Percentiles rank a stretch among this genome's conserved stretches.
Conservation (phyloP, 2,797 vertebrate genomes). For the Channa striata region DNA sequence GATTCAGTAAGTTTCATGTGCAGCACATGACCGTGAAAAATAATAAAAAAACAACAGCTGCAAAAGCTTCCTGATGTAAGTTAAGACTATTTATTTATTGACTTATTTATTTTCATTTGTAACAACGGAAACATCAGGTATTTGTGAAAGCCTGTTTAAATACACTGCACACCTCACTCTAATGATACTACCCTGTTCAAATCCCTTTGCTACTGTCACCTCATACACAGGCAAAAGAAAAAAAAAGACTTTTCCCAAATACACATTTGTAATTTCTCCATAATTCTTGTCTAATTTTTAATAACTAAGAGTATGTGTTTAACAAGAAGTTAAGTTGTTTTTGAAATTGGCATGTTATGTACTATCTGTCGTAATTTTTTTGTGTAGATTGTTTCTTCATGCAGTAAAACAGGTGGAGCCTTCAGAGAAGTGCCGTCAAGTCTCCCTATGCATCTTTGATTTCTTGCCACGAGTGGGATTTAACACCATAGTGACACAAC, state of each 20-base stretch:
- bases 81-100: constrained; percentile 80
- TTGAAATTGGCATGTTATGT: constrained; percentile 46
- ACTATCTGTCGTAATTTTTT: constrained; percentile 41
- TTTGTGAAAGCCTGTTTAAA: constrained; percentile 63
- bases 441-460: constrained; percentile 62
- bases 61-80: constrained; percentile 64
- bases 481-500: constrained; percentile 41
- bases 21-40: constrained; percentile 43
- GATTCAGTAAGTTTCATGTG: constrained; percentile 30
- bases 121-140: constrained; percentile 59
- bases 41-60: constrained; percentile 13
- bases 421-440: constrained; percentile 40
- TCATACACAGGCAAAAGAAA: constrained; percentile 12
- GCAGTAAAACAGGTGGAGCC: constrained; percentile 47
- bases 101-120: constrained; percentile 81
- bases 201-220: constrained; percentile 48
- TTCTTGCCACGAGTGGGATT: constrained; percentile 39
- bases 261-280: constrained; percentile 54
- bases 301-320: constrained; percentile 37
- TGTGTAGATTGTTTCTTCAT: constrained; percentile 42
- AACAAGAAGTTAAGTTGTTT: constrained; percentile 43
- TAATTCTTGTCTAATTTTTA: constrained; percentile 58
- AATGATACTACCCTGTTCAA: constrained; percentile 66
- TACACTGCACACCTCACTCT: constrained; percentile 64
- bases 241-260: constrained; percentile 18